phyloP scores from a whole-genome alignment of 2,888 invertebrate species.

The Xanthia icteritia region DNA sequence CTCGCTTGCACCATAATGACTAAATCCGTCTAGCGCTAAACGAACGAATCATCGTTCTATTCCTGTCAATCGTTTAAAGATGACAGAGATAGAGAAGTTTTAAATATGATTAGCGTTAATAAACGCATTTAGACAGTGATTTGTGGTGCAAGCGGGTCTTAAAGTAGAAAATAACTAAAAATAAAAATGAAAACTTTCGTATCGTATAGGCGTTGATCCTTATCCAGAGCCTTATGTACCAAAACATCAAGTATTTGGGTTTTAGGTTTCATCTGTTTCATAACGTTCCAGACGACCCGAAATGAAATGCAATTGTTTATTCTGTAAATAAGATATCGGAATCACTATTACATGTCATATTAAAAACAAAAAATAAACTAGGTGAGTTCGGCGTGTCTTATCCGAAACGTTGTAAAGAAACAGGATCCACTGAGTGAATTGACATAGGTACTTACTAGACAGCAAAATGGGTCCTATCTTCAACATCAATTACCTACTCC shows the following conservation, averaged over 20 bases:
- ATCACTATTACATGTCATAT: too few species aligned
- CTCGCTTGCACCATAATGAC: not conserved
- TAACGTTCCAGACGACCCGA: too few species aligned
- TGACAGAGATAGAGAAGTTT: too few species aligned
- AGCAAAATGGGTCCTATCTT: conserved; percentile 1
- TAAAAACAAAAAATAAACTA: too few species aligned
- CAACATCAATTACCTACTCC: conserved; percentile 8
- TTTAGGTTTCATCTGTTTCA: not conserved
- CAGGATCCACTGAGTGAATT: not conserved
- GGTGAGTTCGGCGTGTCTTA: too few species aligned
- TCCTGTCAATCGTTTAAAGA: not conserved
- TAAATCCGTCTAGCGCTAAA: not conserved
- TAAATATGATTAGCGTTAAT: too few species aligned
- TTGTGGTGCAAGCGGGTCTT: not conserved
- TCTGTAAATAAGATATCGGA: too few species aligned
- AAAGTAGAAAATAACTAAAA: not conserved
- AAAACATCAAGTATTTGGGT: not conserved
- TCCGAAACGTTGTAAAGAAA: too few species aligned
- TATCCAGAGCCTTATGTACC: not conserved
- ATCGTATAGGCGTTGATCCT: not conserved
- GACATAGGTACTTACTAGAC: not conserved
- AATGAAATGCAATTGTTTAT: too few species aligned
- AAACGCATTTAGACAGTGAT: too few species aligned
- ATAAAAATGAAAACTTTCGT: not conserved
- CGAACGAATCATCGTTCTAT: not conserved